These are phyloP conservation scores for Lagopus leucura DNA, from an alignment of 2,113 vertebrate genomes.

Conservation along the genomic window DNA sequence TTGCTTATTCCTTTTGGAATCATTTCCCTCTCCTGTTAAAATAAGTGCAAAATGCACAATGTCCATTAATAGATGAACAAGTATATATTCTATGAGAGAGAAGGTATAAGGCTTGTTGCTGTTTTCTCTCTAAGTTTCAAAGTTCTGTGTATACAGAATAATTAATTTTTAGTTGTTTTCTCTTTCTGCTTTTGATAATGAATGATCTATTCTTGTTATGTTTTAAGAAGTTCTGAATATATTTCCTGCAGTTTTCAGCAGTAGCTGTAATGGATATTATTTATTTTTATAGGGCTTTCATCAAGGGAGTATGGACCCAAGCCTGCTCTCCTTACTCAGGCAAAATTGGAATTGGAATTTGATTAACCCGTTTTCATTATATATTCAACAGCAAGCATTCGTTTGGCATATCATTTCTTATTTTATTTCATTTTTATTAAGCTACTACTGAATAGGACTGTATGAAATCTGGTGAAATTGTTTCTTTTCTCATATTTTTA, in stretches of 20 bases:
- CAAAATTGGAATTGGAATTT: conserved; percentile 29
- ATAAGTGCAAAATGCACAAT: not conserved
- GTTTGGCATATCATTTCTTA: not conserved
- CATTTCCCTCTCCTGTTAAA: not conserved
- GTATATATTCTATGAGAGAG: not conserved
- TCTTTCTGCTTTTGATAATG: conserved; percentile 1
- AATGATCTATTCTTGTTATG: not conserved
- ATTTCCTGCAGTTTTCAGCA: conserved; percentile 24
- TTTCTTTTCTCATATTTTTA: not conserved
- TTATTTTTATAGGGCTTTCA: conserved; percentile 29
- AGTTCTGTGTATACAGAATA: not conserved
- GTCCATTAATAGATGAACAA: not conserved
- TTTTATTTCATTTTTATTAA: not conserved
- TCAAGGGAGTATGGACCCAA: conserved; percentile 11
- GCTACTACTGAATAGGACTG: conserved; percentile 1
- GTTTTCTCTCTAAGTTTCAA: not conserved
- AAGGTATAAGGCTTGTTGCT: not conserved
- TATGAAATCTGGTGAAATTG: conserved; percentile 8
- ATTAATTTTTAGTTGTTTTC: not conserved
- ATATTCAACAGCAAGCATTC: not conserved
- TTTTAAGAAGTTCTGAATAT: not conserved
- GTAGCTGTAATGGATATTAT: conserved; percentile 19
- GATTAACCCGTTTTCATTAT: not conserved
- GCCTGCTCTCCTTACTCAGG: conserved; percentile 55
- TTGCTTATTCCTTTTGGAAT: not conserved